Base-by-base conservation (phyloP, 2,113 vertebrate genomes). In the Vulpes lagopus region DNA sequence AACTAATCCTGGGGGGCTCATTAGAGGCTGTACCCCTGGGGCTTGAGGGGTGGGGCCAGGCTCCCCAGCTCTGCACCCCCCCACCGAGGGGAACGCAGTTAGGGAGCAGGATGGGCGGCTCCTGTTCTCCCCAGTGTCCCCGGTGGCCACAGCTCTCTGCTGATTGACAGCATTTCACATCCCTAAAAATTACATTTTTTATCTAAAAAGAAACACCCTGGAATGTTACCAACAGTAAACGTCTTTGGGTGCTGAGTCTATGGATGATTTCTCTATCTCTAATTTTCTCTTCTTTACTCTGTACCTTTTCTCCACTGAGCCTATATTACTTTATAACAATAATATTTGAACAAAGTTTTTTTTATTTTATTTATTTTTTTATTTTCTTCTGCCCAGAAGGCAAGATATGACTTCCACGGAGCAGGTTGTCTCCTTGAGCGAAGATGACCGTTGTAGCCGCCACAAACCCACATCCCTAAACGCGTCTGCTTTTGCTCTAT, bases 221-320 rank as follows among this genome's bases (percentile, higher is more conserved):
- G 60, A 87, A 38, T 51, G 74, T 64, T 4, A 94, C 79, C 73
- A 64, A 8, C 11, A 60, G 67, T 87, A 38, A 76, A 74, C 23
- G 53, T 85, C 78, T 95, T 30, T 67, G 67, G 71, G 35, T 60
- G 64, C 83, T 14, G 25, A 76, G 27, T 64, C 65, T 64, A 0
- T 64, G 73, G 67, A 19, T 86, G 78, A 57, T 60, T 96, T 95
- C 90, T 92, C 69, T 81, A 20, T 89, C 78, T 96, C 78, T 76
- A 38, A 84, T 94, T 98, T 98, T 69, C 69, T 95, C 78, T 93
- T 89, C 81, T 90, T 87, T 85, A 80, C 35, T 80, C 89, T 94
- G 91, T 69, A 82, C 84, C 60, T 71, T 93, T 80, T 95, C 62
- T 92, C 94, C 57, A 49, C 3, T 11, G 43, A 86, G 16, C 25